phyloP scores from a whole-genome alignment of 2,888 invertebrate genomes.

The Sicus ferrugineus region DNA sequence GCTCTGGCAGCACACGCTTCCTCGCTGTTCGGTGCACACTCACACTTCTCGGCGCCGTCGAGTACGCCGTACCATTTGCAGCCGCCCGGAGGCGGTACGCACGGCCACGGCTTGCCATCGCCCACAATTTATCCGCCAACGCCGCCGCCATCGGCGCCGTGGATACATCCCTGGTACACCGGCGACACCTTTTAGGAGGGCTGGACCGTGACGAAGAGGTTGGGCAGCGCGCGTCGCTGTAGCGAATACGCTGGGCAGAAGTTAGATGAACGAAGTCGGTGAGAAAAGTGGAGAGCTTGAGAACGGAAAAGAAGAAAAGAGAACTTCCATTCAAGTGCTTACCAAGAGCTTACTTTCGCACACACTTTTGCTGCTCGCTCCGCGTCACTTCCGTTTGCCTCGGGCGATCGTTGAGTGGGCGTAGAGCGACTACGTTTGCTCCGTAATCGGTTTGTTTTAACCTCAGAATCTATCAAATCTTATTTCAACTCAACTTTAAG shows the following conservation, averaged over 20 bases:
- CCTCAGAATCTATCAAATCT: too few relatives aligned
- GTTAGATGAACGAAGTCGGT: neutral
- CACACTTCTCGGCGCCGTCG: constrained; percentile 43
- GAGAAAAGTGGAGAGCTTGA: neutral
- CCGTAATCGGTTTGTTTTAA: too few relatives aligned
- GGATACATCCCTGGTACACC: constrained; percentile 65
- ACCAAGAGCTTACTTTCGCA: neutral
- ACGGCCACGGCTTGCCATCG: constrained; percentile 62
- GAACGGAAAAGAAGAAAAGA: neutral
- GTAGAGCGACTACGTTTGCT: too few relatives aligned
- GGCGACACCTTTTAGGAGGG: constrained; percentile 60
- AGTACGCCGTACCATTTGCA: constrained; percentile 47
- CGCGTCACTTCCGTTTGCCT: too few relatives aligned
- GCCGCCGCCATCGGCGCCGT: constrained; percentile 64
- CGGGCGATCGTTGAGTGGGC: too few relatives aligned
- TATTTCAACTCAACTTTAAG: too few relatives aligned
- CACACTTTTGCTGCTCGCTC: too few relatives aligned
- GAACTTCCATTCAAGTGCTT: neutral
- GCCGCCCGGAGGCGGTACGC: constrained; percentile 45
- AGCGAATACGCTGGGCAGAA: neutral
- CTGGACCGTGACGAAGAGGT: neutral
- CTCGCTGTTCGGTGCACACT: constrained; percentile 31
- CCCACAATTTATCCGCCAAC: constrained; percentile 66
- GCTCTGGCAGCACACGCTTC: constrained; percentile 42
- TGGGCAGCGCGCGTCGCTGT: neutral